These are phyloP conservation scores for Scolanthus callimorphus DNA, from an alignment of 92 coral and sea anemone species.

Conservation along the genomic window DNA sequence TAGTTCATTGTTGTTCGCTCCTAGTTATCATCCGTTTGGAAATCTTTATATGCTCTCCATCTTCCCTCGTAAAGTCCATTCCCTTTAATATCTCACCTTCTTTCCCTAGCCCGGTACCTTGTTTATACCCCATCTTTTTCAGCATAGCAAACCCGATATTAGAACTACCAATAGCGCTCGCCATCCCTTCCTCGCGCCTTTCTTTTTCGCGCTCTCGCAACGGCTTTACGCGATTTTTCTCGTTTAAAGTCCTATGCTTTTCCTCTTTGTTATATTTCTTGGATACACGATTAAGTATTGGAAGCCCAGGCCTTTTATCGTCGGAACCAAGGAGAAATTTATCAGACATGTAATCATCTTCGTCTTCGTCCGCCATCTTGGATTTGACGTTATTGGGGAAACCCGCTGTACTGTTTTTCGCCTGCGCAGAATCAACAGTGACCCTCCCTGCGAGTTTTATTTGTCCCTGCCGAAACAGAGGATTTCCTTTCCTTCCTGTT, in stretches of 20 bases:
- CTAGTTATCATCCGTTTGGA: too few relatives aligned
- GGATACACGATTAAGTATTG: constrained; percentile 63
- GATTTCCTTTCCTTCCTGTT: too few relatives aligned
- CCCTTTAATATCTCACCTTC: too few relatives aligned
- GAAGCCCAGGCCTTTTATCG: constrained; percentile 58
- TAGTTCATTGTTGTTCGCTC: too few relatives aligned
- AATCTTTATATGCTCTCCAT: too few relatives aligned
- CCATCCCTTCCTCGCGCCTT: constrained; percentile 77
- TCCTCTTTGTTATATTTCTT: constrained; percentile 64
- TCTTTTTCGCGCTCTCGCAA: constrained; percentile 80
- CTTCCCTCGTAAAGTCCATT: too few relatives aligned
- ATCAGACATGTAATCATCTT: constrained; percentile 97
- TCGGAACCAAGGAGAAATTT: constrained; percentile 64
- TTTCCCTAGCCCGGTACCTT: constrained; percentile 98
- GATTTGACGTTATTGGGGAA: not conserved
- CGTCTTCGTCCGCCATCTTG: constrained; percentile 99
- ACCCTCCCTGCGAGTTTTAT: too few relatives aligned
- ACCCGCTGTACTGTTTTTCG: not conserved
- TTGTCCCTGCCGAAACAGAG: too few relatives aligned
- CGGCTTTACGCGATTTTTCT: constrained; percentile 81
- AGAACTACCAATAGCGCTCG: constrained; percentile 77
- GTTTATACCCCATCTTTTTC: constrained; percentile 97
- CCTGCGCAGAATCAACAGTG: too few relatives aligned
- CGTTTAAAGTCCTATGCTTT: constrained; percentile 51
- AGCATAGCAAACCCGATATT: constrained; percentile 92